Evolutionary conservation across 2,888 invertebrate species (phyloP).

Genomic region (Magallana nippona): DNA sequence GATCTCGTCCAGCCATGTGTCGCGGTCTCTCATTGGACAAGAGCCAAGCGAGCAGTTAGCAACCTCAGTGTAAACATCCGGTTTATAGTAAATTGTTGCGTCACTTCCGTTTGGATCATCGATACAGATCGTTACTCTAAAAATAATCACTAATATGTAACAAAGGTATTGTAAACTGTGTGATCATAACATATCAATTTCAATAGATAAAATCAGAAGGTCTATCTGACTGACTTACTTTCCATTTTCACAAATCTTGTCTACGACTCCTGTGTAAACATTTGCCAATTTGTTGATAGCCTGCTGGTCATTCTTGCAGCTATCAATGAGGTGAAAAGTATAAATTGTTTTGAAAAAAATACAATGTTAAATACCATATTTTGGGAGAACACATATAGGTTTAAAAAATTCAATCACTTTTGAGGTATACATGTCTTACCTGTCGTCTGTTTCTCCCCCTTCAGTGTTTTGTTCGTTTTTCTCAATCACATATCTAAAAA

Average conservation of each 20-base stretch:
- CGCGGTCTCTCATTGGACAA: conserved; percentile 49
- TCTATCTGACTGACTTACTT: conserved; percentile 36
- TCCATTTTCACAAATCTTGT: conserved; percentile 43
- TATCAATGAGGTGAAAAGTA: not conserved
- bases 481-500: not conserved
- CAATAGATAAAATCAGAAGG: no score
- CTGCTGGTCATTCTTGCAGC: conserved; percentile 28
- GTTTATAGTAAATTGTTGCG: conserved; percentile 44
- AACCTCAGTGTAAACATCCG: conserved; percentile 47
- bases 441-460: not conserved
- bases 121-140: conserved; percentile 46
- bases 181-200: no score
- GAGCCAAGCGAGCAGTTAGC: conserved; percentile 46
- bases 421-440: not conserved
- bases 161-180: no score
- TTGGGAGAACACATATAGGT: no score
- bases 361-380: no score
- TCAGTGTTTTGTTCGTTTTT: not conserved
- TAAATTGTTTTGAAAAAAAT: no score
- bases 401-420: no score
- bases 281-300: conserved; percentile 39
- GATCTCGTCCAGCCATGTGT: conserved; percentile 47
- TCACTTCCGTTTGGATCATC: conserved; percentile 46
- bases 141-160: not conserved
- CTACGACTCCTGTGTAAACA: conserved; percentile 38